Percentiles rank a stretch among this genome's conserved stretches.
Evolutionary conservation across 2,113 vertebrate species (phyloP).

Genomic region (Etheostoma cragini): DNA sequence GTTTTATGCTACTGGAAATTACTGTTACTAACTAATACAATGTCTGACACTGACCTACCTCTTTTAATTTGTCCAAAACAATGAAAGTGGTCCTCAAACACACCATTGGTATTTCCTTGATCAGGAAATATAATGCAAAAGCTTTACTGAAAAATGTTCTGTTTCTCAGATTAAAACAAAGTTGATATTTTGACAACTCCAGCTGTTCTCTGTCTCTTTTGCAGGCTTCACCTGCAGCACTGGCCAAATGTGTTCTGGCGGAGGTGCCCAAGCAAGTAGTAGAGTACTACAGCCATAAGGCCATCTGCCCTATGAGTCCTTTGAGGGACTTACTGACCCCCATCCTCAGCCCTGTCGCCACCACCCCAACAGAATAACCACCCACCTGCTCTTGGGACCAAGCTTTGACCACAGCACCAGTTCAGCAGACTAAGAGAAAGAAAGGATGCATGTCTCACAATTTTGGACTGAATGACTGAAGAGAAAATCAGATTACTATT

Average conservation of each 20-base stretch:
- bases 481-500: constrained; percentile 43
- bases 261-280: constrained; percentile 96
- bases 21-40: constrained; percentile 9
- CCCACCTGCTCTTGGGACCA: constrained; percentile 16
- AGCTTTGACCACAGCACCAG: constrained; percentile 53
- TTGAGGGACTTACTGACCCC: constrained; percentile 74
- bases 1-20: neutral
- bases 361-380: constrained; percentile 82
- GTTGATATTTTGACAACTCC: constrained; percentile 28
- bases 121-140: neutral
- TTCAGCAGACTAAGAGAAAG: constrained; percentile 43
- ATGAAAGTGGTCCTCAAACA: neutral
- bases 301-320: constrained; percentile 87
- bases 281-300: constrained; percentile 94
- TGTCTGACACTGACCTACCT: constrained; percentile 21
- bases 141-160: neutral
- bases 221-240: constrained; percentile 91
- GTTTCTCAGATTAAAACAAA: constrained; percentile 32
- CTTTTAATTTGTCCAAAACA: constrained; percentile 26
- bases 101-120: neutral
- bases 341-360: constrained; percentile 82
- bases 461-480: constrained; percentile 51
- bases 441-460: constrained; percentile 37
- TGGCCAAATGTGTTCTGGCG: constrained; percentile 94
- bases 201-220: constrained; percentile 55